These are phyloP conservation scores for Alentia gelatinosa DNA, from an alignment of 2,888 invertebrate species.

Conservation along the genomic window DNA sequence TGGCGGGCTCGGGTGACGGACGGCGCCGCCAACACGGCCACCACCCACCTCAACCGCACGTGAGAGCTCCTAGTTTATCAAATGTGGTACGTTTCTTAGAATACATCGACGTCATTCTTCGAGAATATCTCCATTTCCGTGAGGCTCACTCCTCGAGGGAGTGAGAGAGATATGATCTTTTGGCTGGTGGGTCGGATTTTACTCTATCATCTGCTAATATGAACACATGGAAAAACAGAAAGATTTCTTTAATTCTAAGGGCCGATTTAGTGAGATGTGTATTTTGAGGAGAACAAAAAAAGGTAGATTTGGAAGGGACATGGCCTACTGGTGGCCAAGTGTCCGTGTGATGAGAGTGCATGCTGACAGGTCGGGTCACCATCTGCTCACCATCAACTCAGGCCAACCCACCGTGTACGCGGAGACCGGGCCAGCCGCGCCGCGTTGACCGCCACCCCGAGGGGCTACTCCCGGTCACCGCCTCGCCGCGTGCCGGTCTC, in stretches of 20 bases:
- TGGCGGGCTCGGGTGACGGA: constrained; percentile 10
- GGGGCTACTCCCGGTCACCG: background rate
- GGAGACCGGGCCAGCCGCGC: background rate
- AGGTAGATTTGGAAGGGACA: too few relatives aligned
- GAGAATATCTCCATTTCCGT: too few relatives aligned
- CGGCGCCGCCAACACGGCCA: background rate
- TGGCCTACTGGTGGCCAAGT: too few relatives aligned
- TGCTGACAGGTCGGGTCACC: background rate
- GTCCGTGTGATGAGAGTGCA: background rate
- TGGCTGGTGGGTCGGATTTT: background rate
- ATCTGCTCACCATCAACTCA: background rate
- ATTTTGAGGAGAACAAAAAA: too few relatives aligned
- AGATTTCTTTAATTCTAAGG: too few relatives aligned
- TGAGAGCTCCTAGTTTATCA: too few relatives aligned
- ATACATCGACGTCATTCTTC: too few relatives aligned
- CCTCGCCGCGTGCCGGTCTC: background rate
- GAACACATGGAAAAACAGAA: background rate
- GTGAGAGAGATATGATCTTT: background rate
- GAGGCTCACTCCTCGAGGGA: too few relatives aligned
- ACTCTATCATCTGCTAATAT: too few relatives aligned
- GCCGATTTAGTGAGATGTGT: too few relatives aligned
- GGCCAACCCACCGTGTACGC: background rate
- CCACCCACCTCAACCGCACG: too few relatives aligned
- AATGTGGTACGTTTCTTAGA: too few relatives aligned
- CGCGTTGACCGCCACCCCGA: background rate